These are phyloP conservation scores for Gerris buenoi DNA, from an alignment of 1,140 invertebrate genomes.

Conservation along the genomic window DNA sequence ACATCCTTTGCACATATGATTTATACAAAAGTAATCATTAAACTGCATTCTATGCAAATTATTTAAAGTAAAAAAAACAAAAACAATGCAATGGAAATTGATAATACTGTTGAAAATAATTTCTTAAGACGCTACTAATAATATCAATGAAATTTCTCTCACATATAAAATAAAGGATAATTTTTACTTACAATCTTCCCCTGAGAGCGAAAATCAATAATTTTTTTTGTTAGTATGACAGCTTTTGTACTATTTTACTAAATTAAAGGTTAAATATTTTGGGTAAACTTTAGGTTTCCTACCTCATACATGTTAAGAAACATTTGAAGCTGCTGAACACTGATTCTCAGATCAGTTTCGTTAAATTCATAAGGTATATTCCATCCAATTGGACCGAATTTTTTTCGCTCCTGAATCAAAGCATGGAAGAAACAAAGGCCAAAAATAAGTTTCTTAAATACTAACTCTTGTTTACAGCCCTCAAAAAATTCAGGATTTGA, in stretches of 20 bases:
- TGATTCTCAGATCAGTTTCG: conserved; percentile 81
- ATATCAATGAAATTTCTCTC: too few species aligned
- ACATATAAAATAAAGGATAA: too few species aligned
- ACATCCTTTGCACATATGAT: too few species aligned
- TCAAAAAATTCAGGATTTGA: conserved; percentile 76
- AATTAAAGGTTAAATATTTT: neutral
- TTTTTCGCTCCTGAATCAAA: conserved; percentile 72
- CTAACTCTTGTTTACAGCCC: conserved; percentile 52
- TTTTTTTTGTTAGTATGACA: too few species aligned
- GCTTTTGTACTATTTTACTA: neutral
- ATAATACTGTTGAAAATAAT: too few species aligned
- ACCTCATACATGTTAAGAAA: conserved; percentile 72
- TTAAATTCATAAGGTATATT: conserved; percentile 93
- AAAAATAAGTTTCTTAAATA: conserved; percentile 77
- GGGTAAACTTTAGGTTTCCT: conserved; percentile 23
- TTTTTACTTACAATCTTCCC: too few species aligned
- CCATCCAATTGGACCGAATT: conserved; percentile 89
- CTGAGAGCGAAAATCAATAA: too few species aligned
- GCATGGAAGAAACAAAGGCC: conserved; percentile 91
- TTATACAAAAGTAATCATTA: too few species aligned
- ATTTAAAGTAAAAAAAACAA: too few species aligned
- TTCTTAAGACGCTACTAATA: too few species aligned
- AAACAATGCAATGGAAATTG: too few species aligned
- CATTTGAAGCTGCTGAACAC: conserved; percentile 70
- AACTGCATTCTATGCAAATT: too few species aligned